phyloP scores from a whole-genome alignment of 2,797 vertebrate species.

The Bradypus variegatus region DNA sequence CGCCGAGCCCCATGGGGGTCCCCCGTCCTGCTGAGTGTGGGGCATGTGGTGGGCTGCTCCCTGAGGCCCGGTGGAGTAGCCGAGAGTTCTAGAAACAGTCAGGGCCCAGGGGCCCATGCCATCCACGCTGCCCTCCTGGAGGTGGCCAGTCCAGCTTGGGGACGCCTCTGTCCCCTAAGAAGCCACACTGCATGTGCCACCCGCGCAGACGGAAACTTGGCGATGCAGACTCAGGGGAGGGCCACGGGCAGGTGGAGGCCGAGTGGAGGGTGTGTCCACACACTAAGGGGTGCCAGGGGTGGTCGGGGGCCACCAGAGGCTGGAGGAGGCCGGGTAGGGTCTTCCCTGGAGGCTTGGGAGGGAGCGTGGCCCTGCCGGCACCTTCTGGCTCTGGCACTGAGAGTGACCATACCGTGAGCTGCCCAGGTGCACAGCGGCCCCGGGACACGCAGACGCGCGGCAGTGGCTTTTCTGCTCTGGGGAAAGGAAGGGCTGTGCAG shows the following conservation, averaged over 20 bases:
- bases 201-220: not conserved
- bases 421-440: not conserved
- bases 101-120: not conserved
- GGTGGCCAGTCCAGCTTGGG: not conserved
- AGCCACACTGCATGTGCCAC: rapidly evolving
- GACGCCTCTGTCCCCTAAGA: not conserved
- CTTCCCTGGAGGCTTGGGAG: too few relatives aligned
- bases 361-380: not conserved
- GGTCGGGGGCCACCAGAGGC: not conserved
- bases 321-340: not conserved
- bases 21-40: too few relatives aligned
- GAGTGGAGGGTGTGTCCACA: not conserved
- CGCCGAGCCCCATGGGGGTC: rapidly evolving
- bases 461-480: slow-evolving; percentile 46
- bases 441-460: not conserved
- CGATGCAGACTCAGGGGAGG: not conserved
- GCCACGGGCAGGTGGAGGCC: not conserved
- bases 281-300: not conserved
- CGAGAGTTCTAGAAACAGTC: not conserved
- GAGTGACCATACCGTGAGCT: not conserved
- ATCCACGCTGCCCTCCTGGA: too few relatives aligned
- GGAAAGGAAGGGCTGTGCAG: slow-evolving; percentile 58
- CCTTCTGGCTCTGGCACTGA: not conserved
- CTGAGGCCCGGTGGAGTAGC: not conserved
- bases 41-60: too few relatives aligned